Conservation (phyloP, 2,888 invertebrate genomes). For the Rotaria sp. region DNA sequence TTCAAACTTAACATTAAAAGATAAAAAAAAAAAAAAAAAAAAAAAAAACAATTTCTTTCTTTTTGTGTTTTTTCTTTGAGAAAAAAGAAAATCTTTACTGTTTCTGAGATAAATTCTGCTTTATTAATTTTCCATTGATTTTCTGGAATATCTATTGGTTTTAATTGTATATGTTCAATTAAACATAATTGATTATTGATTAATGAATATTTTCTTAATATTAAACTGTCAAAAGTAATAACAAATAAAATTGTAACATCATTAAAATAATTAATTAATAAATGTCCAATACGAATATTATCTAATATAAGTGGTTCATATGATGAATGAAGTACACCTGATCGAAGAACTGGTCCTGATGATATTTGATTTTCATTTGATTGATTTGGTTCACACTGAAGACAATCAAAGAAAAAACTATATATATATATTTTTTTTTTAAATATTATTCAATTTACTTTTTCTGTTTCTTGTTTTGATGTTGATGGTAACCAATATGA, state of each 20-base stretch:
- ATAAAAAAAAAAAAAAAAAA: slow-evolving; percentile 40
- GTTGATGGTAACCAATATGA: slow-evolving; percentile 33
- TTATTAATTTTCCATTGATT: neutral
- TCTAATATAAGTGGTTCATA: neutral
- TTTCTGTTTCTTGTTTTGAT: slow-evolving; percentile 16
- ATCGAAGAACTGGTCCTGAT: neutral
- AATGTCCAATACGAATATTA: slow-evolving; percentile 44
- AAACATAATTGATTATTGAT: slow-evolving; percentile 69
- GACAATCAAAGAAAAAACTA: too few species aligned
- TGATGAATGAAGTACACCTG: slow-evolving; percentile 16
- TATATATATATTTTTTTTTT: too few species aligned
- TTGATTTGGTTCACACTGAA: slow-evolving; percentile 11
- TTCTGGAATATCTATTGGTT: neutral
- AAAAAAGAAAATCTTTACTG: neutral
- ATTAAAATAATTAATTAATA: slow-evolving; percentile 71
- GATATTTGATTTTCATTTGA: neutral
- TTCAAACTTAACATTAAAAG: neutral
- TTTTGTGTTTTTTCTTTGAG: neutral
- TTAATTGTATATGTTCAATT: slow-evolving; percentile 72
- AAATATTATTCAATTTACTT: slow-evolving; percentile 16
- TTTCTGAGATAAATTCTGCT: neutral
- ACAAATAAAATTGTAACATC: slow-evolving; percentile 72
- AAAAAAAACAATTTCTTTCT: neutral
- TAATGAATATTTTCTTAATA: slow-evolving; percentile 70
- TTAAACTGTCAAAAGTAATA: slow-evolving; percentile 67